These are phyloP conservation scores for Punctoribates punctum DNA, from an alignment of 2,888 invertebrate species.

Conservation along the genomic window DNA sequence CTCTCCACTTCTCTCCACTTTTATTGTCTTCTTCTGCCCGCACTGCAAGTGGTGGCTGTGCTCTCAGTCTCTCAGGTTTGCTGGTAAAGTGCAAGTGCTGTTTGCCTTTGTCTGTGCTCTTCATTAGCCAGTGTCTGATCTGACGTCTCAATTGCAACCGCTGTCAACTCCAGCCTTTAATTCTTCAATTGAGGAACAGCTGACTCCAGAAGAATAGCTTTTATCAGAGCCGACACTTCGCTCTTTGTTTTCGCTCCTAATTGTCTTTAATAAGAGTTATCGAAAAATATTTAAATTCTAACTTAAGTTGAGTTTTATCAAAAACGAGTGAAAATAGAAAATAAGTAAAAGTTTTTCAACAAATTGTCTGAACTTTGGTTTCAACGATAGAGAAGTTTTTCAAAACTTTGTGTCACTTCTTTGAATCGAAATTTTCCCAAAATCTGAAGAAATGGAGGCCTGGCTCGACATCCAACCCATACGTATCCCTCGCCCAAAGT, in stretches of 20 bases:
- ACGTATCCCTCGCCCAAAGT: conserved; percentile 78
- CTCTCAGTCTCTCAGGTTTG: too few relatives aligned
- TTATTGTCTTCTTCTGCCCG: too few relatives aligned
- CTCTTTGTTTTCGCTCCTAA: background rate
- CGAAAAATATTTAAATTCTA: background rate
- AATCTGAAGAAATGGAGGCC: conserved; percentile 65
- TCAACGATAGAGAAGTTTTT: background rate
- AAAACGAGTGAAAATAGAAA: too few relatives aligned
- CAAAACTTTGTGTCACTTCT: background rate
- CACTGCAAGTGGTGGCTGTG: too few relatives aligned
- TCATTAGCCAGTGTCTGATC: background rate
- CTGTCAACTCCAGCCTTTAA: background rate
- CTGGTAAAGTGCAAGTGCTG: background rate
- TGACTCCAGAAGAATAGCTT: background rate
- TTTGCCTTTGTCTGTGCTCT: background rate
- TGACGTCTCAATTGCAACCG: background rate
- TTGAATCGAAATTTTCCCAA: background rate
- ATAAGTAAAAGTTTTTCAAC: too few relatives aligned
- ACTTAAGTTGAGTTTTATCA: background rate
- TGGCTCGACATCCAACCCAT: conserved; percentile 81
- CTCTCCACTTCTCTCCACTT: too few relatives aligned
- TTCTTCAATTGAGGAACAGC: background rate
- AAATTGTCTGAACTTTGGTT: too few relatives aligned
- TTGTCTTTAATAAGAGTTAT: background rate
- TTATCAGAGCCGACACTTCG: background rate